Base-by-base conservation (phyloP, 2,113 vertebrate genomes). In the Smithornis capensis region DNA sequence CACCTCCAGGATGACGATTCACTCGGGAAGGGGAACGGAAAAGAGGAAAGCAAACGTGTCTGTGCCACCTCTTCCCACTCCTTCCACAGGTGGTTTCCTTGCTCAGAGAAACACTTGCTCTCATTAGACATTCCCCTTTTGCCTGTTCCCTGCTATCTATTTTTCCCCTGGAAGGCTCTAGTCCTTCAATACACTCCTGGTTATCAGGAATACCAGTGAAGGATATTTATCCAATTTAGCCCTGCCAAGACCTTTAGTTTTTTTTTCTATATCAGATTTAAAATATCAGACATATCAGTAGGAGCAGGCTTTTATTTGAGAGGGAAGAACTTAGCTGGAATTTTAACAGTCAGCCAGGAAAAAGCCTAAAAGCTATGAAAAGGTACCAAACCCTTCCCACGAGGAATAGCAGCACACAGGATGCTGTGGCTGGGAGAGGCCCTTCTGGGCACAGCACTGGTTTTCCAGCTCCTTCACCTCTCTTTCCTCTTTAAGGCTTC, bases 1-100 rank as follows among this genome's bases (percentile, higher is more conserved):
- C 2, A 4, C 52, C 38, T 29, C 17, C 0, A 7, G 4, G 19
- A 4, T 25, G 42, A 8, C 0, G 2, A 16, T 4, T 12, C 29
- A 2, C 38, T 63, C 4, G 9, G 11, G 5, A 28, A 49, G 12
- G 40, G 42, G 9, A 24, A 74, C 2, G 44, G 33, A 25, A 42
- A 21, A 57, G 2, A 19, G 68, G 57, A 40, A 29, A 88, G 75
- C 9, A 0, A 75, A 65, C 1, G 3, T 5, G 15, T 12, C 11
- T 3, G 25, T 62, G 59, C 19, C 47, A 35, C 23, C 25, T 42
- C 28, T 83, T 28, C 55, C 33, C 8, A 2, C 14, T 64, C 62
- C 47, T 86, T 69, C 27, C 70, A 17, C 19, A 10, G 3, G 5
- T 9, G 4, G 7, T 45, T 94, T 82, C 44, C 40, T 64, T 65